Evolutionary conservation across 2,797 vertebrate genomes (phyloP), one percentile per base, ranked within the genome.

Genomic region (Peromyscus melanophrys): DNA sequence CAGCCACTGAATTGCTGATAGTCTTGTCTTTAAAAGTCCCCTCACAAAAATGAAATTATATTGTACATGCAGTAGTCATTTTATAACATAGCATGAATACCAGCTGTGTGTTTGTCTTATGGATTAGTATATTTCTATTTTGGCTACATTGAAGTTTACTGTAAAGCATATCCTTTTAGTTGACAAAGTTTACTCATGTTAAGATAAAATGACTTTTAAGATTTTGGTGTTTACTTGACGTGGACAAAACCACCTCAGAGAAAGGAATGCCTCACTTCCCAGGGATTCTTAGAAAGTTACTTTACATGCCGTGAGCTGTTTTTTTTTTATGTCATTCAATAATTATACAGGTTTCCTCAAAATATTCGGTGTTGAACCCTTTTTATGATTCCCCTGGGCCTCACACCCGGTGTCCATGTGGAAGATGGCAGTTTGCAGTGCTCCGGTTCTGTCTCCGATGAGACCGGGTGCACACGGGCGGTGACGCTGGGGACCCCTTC

Each of bases 301-400:
- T 46, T 92, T 83, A 94, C 76, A 77, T 9, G 3, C 46, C 71
- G 9, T 57, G 23, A 43, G 40, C 37, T 96, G 0, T 91, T 81
- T 95, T 78, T 91, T 81, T 95, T 78, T 96, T 83, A 92, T 92
- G 61, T 89, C 78, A 76, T 55, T 94, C n/a, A 63, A 10, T 85
- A 49, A 52, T 85, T 94, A 40, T 59, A 4, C 9, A 90, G 16
- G 21, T 71, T 37, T 69, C 1, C 43, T 90, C 0, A 10, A 89
- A 86, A 46, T 82, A 90, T 31, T 82, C 27, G 49, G 21, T 65
- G 40, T 81, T 84, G 86, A 90, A n/a, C 67, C 57, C 75, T 90
- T 90, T 81, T 92, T 34, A 13, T 75, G 49, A 65, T 4, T 59
- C 8, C 7, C 25, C 71, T 87, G 1, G 71, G 37, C 10, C 46